Percentiles rank a stretch among this genome's conserved stretches.
Conservation (phyloP, 2,797 vertebrate genomes). For the Myripristis murdjan region DNA sequence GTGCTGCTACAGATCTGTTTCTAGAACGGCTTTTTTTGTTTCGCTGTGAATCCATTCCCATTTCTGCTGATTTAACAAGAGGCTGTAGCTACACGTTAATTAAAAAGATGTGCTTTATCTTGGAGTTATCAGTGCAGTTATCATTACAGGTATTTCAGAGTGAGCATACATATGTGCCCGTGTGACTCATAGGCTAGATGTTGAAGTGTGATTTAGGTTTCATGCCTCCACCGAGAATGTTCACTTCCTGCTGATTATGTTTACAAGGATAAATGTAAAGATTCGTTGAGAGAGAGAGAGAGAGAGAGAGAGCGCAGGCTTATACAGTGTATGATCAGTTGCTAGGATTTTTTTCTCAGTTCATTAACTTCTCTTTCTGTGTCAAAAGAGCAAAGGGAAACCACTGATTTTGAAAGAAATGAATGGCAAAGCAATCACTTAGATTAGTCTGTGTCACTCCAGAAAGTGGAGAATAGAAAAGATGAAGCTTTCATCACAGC, state of each 20-base stretch:
- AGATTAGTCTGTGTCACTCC: slow-evolving; percentile 2
- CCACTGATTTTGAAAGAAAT: slow-evolving; percentile 7
- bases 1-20: neutral
- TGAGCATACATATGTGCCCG: neutral
- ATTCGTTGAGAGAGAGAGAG: neutral
- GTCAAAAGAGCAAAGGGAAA: neutral
- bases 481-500: neutral
- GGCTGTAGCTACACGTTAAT: slow-evolving; percentile 48
- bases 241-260: slow-evolving; percentile 1
- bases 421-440: slow-evolving; percentile 16
- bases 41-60: slow-evolving; percentile 12
- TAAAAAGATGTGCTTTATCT: slow-evolving; percentile 42
- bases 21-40: slow-evolving; percentile 16
- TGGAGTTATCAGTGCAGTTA: slow-evolving; percentile 3
- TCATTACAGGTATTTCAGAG: slow-evolving; percentile 11
- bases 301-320: neutral
- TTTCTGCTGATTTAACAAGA: slow-evolving; percentile 45
- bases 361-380: neutral
- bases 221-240: neutral
- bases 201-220: neutral
- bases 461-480: neutral
- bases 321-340: neutral
- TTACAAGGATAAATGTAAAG: neutral
- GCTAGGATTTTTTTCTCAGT: slow-evolving; percentile 17
- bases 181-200: slow-evolving; percentile 13